Evolutionary conservation across 2,797 vertebrate genomes (phyloP).

Genomic region (Galagoides demidoff): DNA sequence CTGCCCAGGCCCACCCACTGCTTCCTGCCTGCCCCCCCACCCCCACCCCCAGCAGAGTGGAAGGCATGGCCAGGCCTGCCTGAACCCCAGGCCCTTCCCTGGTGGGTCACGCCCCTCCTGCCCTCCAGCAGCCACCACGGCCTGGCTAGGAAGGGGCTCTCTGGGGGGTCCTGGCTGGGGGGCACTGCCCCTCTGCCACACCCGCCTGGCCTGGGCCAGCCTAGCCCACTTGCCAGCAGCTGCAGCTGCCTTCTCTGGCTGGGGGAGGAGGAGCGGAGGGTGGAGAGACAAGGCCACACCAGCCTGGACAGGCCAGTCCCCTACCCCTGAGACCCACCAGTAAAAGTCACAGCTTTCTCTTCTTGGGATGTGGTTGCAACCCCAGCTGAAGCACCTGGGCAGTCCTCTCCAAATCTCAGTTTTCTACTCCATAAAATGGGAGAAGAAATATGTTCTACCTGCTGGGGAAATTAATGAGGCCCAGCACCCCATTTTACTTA

Average conservation of each 20-base stretch:
- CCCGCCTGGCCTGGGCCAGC: constrained; percentile 45
- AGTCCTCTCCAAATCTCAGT: background rate
- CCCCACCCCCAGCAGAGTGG: constrained; percentile 61
- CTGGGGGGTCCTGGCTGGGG: constrained; percentile 67
- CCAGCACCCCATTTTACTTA: background rate
- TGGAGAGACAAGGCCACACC: constrained; percentile 36
- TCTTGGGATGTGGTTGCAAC: background rate
- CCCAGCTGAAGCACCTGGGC: background rate
- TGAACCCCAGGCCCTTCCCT: rapidly evolving
- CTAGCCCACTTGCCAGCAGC: constrained; percentile 58
- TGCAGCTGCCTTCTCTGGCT: constrained; percentile 74
- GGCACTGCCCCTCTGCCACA: constrained; percentile 68
- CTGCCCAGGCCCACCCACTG: constrained; percentile 81
- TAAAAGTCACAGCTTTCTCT: constrained; percentile 25
- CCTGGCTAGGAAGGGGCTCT: constrained; percentile 31
- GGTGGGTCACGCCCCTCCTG: background rate
- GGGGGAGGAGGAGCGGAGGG: background rate
- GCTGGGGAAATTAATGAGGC: background rate
- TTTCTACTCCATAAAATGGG: background rate
- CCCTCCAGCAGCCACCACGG: background rate
- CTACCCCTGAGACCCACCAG: background rate
- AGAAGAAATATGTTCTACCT: background rate
- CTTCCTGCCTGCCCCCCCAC: constrained; percentile 76
- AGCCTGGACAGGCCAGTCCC: constrained; percentile 20
- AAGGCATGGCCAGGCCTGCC: constrained; percentile 17